Base-by-base conservation (phyloP, 2,888 invertebrate species). In the Drepanosiphum platanoidis region DNA sequence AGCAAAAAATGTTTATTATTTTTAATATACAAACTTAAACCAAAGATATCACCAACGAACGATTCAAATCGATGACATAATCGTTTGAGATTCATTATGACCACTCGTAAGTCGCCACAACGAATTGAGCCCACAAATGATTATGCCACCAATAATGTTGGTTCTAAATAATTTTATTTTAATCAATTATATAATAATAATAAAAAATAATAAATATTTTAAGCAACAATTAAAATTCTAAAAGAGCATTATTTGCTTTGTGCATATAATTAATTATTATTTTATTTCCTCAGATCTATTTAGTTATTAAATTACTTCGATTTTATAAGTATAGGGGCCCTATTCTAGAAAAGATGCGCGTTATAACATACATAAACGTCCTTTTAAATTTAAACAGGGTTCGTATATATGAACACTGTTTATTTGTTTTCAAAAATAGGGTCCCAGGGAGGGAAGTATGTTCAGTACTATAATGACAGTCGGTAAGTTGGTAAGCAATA, bases 221-320 rank as follows among this genome's bases (percentile, higher is more conserved):
- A 81, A 81, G 81, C 81, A 81, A 81, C 81, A 81, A 80, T 81
- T 81, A 71, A 81, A 81, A 81, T 81, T 61, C 81, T 81, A 71
- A 71, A 61, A 81, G 70, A 81, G 81, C 71, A 71, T 81, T 81
- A 81, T 71, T 83, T 74, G 66, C 42, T 83, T 52, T 83, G 74
- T 74, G 82, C 74, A 66, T 74, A 83, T 74, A 74, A 70, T 66
- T 46, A 64, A 66, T 64, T 68, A 66, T 79, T 66, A 52, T 52
- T 74, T 66, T 83, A 83, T 77, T 77, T 84, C 27, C 30, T 75
- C 84, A 84, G 84, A 84, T 84, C 84, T 84, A 84, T 68, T 18
- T 58, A 58, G 39, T 75, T 64, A 58, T 84, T 68, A 68, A 39
- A 77, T 84, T 68, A 84, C 30, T 84, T 68, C 9, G n/a, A 77